Evolutionary conservation across 2,113 vertebrate genomes (phyloP).

Genomic region (Lipotes vexillifer): DNA sequence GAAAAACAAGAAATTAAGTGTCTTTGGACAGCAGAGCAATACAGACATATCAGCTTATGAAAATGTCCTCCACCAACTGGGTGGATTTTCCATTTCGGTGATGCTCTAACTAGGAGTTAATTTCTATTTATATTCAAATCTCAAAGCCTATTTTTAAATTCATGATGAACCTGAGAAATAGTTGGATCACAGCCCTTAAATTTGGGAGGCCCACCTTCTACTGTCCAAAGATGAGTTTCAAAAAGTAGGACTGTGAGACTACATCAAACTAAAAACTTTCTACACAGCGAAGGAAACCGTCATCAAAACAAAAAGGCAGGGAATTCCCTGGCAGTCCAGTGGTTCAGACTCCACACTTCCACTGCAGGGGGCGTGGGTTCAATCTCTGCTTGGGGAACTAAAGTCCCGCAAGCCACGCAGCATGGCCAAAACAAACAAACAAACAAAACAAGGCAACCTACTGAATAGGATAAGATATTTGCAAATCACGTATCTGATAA

Average conservation of each 20-base stretch:
- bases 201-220: not conserved
- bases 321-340: not conserved
- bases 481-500: not conserved
- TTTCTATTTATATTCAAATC: not conserved
- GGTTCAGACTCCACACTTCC: not conserved
- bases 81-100: not conserved
- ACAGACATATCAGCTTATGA: not conserved
- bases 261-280: not conserved
- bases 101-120: not conserved
- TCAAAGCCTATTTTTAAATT: constrained; percentile 23
- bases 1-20: constrained; percentile 50
- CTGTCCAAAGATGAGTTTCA: not conserved
- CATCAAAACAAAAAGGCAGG: not conserved
- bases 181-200: not conserved
- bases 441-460: not conserved
- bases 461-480: not conserved
- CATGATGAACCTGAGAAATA: not conserved
- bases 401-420: not conserved
- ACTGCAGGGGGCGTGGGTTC: not conserved
- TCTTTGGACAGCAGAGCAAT: not conserved
- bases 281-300: not conserved
- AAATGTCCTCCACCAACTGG: not conserved
- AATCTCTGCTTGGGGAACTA: not conserved
- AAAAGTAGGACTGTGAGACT: not conserved
- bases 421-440: not conserved